These are phyloP conservation scores for Proisotoma minuta DNA, from an alignment of 2,888 invertebrate genomes.

Conservation along the genomic window DNA sequence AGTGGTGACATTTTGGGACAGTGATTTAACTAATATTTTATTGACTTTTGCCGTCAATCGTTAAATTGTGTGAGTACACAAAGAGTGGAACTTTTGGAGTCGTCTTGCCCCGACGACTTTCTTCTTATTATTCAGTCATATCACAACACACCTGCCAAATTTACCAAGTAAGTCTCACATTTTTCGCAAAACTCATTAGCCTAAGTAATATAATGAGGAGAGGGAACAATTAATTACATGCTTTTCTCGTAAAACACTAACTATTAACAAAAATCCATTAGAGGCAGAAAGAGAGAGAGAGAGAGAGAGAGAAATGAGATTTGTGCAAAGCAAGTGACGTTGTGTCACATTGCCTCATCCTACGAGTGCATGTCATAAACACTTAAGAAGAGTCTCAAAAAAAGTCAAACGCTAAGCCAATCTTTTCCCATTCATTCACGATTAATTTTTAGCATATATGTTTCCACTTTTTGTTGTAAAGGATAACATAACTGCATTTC, in stretches of 20 bases:
- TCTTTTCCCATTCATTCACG: no score
- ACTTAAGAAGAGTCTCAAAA: no score
- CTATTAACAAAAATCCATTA: not conserved
- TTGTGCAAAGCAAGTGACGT: not conserved
- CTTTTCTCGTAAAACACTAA: not conserved
- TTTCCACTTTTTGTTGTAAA: no score
- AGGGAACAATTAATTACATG: slow-evolving; percentile 1
- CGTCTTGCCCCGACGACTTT: not conserved
- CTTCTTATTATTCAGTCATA: not conserved
- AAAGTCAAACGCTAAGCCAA: no score
- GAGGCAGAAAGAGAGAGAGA: not conserved
- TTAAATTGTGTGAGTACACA: not conserved
- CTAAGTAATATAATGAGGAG: not conserved
- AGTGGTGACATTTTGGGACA: not conserved
- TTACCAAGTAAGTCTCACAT: slow-evolving; percentile 7
- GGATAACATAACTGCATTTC: no score
- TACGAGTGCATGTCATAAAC: not conserved
- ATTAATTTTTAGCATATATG: no score
- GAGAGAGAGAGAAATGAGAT: no score
- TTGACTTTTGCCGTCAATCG: not conserved
- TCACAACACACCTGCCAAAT: slow-evolving; percentile 6
- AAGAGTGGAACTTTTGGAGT: not conserved
- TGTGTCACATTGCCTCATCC: not conserved
- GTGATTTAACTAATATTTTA: slow-evolving; percentile 1
- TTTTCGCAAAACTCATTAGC: not conserved